Evolutionary conservation across 2,888 invertebrate genomes (phyloP), one percentile per base, ranked within the genome.

Genomic region (Abscondita cerata): DNA sequence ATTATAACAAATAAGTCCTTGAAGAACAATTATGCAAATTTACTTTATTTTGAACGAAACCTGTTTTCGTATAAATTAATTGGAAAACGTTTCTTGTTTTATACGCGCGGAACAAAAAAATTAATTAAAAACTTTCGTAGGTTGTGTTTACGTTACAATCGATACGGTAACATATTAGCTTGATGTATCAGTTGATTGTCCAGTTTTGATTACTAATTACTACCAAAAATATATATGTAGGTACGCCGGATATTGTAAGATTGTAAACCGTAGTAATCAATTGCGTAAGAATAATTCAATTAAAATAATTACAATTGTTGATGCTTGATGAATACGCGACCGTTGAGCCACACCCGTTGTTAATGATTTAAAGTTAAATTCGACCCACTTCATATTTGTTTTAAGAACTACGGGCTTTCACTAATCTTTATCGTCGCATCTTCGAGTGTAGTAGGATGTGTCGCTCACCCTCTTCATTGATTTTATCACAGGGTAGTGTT

Each of bases 401-500:
- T n/a, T 9, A 9, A 36, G 12, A 36, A 36, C 11, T 11, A 36
- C 11, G 12, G 11, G n/a, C 36, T 2, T 47, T 56, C 56, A 36
- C 56, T 66, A 64, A 64, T 66, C 66, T 64, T 59, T 61, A 55
- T 38, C 25, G 51, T 62, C 44, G 48, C 55, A 48, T 52, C 13
- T 25, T 25, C 25, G 25, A 25, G 6, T 25, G 25, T 25, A 25
- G 25, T 6, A 25, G 13, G 34, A 50, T 55, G 58, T 61, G 52
- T 64, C 53, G 56, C 64, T 62, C 66, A 59, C 64, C 57, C 63
- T 20, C 48, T 20, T n/a, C 46, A 40, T 64, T 64, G 56, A 56
- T 59, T 59, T 38, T 64, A 59, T 59, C 51, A 41, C 52, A 64
- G 63, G 56, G 50, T 48, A 51, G 41, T 41, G 46, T 41, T 51